Evolutionary conservation across 1,140 invertebrate genomes (phyloP), one percentile per base, ranked within the genome.

Genomic region (Nylanderia fulva): DNA sequence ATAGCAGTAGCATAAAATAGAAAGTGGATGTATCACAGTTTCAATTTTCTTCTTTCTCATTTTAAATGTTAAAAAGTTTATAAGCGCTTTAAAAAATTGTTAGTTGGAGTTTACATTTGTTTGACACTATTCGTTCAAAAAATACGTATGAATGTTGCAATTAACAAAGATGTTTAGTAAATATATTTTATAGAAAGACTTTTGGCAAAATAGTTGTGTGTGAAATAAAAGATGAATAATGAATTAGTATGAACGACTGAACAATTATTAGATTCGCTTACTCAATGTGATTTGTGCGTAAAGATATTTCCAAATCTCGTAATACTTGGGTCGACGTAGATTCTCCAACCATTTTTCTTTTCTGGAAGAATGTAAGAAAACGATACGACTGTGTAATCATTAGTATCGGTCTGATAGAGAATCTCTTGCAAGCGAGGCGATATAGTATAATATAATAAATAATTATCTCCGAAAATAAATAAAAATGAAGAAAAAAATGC

Each of bases 271-370:
- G n/a, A 84, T 68, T 86, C 15, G 96, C 97, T 97, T 96, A 99
- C 98, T 99, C 99, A 92, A 99, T 99, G 94, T 99, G 98, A 96
- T 99, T 99, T 61, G 99, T 99, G 90, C 99, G 96, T 76, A 99
- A 95, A 11, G 99, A 99, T 92, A 99, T 99, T 96, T 99, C 99
- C 89, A 99, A 96, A 95, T 99, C 99, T 92, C 99, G 96, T 39
- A 99, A 95, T 84, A 99, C 98, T 96, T 99, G 99, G 29, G 99
- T 99, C 27, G 99, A 99, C 63, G 99, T 99, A 11, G 98, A 98
- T 93, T 99, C 98, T 54, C 98, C 98, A 24, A 99, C 97, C 96
- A 99, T 98, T 96, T 99, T 99, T 93, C 99, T 96, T 96, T 99
- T 99, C 98, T 99, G 96, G 74, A 98, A 97, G 95, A 95, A 95